These are phyloP conservation scores for Epinotia nisella DNA, from an alignment of 2,888 invertebrate species.

Conservation along the genomic window DNA sequence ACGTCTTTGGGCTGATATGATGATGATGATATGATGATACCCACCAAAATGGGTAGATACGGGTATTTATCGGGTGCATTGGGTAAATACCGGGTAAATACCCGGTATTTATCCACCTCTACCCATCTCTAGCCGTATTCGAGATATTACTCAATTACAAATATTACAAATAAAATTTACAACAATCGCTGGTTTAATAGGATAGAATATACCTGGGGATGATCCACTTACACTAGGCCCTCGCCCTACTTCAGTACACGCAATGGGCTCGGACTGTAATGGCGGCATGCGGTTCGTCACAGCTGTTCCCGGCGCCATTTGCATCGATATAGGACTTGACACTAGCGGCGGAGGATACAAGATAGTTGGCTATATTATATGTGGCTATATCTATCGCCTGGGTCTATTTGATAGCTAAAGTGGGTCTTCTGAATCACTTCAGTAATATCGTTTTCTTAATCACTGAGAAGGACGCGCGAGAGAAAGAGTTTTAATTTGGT, in stretches of 20 bases:
- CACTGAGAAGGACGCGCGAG: background rate
- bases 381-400: background rate
- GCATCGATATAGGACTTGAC: constrained; percentile 41
- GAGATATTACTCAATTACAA: too few species aligned
- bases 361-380: constrained; percentile 16
- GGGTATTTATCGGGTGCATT: too few species aligned
- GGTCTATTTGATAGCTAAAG: too few species aligned
- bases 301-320: constrained; percentile 39
- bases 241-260: constrained; percentile 29
- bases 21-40: too few species aligned
- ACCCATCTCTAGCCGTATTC: too few species aligned
- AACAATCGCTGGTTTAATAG: background rate
- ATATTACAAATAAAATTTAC: too few species aligned
- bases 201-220: background rate
- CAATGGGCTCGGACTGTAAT: constrained; percentile 49
- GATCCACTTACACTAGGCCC: constrained; percentile 8
- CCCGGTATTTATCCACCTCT: too few species aligned
- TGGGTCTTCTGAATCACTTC: background rate
- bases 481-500: too few species aligned
- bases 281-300: constrained; percentile 40
- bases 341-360: constrained; percentile 21
- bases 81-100: too few species aligned
- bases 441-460: background rate
- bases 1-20: too few species aligned
- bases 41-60: too few species aligned